Conservation (phyloP, 2,113 vertebrate genomes). For the Phrynosoma platyrhinos region DNA sequence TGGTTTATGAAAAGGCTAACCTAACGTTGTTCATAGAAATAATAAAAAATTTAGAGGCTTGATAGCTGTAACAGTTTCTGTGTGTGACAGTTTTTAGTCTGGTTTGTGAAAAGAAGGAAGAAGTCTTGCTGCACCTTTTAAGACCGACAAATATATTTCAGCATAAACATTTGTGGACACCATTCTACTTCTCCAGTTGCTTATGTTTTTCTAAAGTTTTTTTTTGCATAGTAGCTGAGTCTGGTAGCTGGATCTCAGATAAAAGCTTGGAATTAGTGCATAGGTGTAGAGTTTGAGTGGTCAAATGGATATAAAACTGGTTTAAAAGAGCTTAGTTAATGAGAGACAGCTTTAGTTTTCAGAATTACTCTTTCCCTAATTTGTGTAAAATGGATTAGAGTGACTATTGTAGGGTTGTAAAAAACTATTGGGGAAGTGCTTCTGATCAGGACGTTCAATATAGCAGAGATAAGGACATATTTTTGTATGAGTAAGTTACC, state of each 20-base stretch:
- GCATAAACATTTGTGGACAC: too few species aligned
- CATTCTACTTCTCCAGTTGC: too few species aligned
- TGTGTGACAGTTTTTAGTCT: too few species aligned
- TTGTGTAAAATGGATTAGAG: background rate
- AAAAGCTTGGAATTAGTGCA: background rate
- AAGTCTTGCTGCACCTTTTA: too few species aligned
- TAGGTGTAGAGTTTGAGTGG: background rate
- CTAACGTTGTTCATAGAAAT: background rate
- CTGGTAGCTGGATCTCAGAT: background rate
- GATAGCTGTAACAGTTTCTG: background rate
- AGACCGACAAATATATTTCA: too few species aligned
- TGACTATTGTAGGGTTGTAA: background rate
- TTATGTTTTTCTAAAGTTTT: background rate
- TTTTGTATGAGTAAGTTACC: background rate
- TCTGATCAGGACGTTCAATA: background rate
- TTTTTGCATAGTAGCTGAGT: background rate
- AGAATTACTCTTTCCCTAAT: background rate
- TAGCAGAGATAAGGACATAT: too few species aligned
- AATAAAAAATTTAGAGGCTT: background rate
- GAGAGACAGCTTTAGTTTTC: background rate
- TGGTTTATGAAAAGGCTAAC: background rate
- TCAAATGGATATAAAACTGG: background rate
- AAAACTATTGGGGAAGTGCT: background rate
- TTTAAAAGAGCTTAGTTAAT: background rate
- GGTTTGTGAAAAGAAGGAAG: too few species aligned